Conservation (phyloP, 2,797 vertebrate species). For the Dallia pectoralis region DNA sequence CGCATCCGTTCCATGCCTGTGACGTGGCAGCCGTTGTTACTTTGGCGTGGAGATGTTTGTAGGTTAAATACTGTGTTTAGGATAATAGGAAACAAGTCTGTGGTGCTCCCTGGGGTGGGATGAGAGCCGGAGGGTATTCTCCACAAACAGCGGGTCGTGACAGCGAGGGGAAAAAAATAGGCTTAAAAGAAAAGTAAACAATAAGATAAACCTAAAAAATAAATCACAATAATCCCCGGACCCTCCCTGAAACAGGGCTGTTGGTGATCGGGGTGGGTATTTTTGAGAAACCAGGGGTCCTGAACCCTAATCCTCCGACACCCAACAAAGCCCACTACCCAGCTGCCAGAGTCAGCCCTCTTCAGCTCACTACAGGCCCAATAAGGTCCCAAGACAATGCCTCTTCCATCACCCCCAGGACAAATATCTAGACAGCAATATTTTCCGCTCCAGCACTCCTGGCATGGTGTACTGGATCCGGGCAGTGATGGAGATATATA, state of each 20-base stretch:
- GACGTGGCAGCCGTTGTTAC: conserved; percentile 58
- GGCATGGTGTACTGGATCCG: conserved; percentile 78
- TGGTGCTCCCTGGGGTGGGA: conserved; percentile 69
- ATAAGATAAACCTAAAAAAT: conserved; percentile 17
- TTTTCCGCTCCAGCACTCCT: conserved; percentile 86
- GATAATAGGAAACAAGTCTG: conserved; percentile 59
- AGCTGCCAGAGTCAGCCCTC: conserved; percentile 82
- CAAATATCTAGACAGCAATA: conserved; percentile 94
- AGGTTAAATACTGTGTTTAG: conserved; percentile 63
- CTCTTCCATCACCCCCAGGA: conserved; percentile 90
- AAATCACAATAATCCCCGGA: conserved; percentile 59
- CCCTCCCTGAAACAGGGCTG: conserved; percentile 79
- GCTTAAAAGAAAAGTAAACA: conserved; percentile 9
- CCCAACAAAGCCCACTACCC: conserved; percentile 90
- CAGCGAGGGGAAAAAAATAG: conserved; percentile 35
- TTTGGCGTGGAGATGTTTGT: conserved; percentile 55
- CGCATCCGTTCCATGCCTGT: conserved; percentile 47
- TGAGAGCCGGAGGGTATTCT: conserved; percentile 78
- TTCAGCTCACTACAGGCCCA: conserved; percentile 80
- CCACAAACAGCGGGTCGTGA: conserved; percentile 83
- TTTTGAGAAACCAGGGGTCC: conserved; percentile 89
- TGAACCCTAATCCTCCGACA: conserved; percentile 88
- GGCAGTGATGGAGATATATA: background rate
- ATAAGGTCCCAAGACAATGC: conserved; percentile 87
- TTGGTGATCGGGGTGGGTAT: conserved; percentile 85